Evolutionary conservation across 2,888 invertebrate species (phyloP), one percentile per base, ranked within the genome.

Genomic region (Brassicogethes aeneus): DNA sequence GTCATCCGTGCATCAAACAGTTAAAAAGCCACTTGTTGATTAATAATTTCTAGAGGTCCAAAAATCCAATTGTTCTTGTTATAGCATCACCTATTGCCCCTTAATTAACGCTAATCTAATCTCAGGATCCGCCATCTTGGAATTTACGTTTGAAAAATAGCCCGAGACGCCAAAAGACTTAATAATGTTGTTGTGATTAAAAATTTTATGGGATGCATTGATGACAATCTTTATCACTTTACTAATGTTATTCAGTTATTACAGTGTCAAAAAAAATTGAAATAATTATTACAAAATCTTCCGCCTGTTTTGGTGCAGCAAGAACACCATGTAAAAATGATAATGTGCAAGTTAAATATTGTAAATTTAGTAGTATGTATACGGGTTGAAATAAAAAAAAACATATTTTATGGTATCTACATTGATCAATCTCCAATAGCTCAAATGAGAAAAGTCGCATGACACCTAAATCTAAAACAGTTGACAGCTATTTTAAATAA

Each of bases 271-370:
- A 23, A n/a, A n/a, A n/a, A n/a, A n/a, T n/a, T n/a, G n/a, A n/a
- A n/a, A n/a, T n/a, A n/a, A n/a, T n/a, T n/a, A n/a, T n/a, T n/a
- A n/a, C n/a, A n/a, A 36, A 50, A 50, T 55, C 50, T 53, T 55
- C 52, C 51, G 45, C 48, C 46, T 47, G 39, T 55, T 47, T 47
- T 46, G 43, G 53, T 55, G 48, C 55, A 54, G 57, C 59, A 56
- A 56, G 59, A 62, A 62, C 62, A 63, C 62, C 61, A 62, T 62
- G 60, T 53, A 54, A 54, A 50, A 40, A 44, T 48, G 49, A 43
- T 16, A 17, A 58, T 55, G 57, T 61, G 61, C 57, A 56, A 60
- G 55, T 54, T 7, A 5, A 7, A 10, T 23, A 23, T 23, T 23
- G 10, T 7, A 23, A 23, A 23, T 10, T 5, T 5, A 10, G 5